These are phyloP conservation scores for Intellagama lesueurii DNA, from an alignment of 2,797 vertebrate species.

Conservation along the genomic window DNA sequence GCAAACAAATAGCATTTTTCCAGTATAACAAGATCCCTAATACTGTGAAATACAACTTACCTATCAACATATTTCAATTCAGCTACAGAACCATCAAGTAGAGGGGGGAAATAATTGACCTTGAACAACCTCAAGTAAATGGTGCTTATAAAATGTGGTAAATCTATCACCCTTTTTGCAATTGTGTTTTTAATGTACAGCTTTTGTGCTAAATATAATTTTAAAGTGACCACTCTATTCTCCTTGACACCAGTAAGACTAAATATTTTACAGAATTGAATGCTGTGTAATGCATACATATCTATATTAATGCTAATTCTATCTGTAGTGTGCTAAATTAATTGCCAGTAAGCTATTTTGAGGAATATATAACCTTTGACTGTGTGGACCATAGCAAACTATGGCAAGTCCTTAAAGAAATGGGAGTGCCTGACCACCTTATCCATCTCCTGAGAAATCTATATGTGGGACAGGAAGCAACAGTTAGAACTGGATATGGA, in stretches of 20 bases:
- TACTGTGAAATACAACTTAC: slow-evolving; percentile 62
- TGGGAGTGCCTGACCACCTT: no score
- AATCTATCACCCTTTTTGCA: slow-evolving; percentile 61
- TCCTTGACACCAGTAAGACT: slow-evolving; percentile 57
- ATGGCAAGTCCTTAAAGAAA: no score
- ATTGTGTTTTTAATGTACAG: slow-evolving; percentile 55
- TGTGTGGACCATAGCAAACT: no score
- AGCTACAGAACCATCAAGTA: slow-evolving; percentile 50
- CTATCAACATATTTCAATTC: slow-evolving; percentile 68
- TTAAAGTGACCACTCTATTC: slow-evolving; percentile 64
- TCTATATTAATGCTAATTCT: slow-evolving; percentile 75
- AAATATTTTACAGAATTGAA: slow-evolving; percentile 56
- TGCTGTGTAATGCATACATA: slow-evolving; percentile 41
- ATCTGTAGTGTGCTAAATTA: slow-evolving; percentile 74
- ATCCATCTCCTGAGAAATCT: no score
- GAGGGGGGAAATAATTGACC: slow-evolving; percentile 71
- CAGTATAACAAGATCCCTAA: slow-evolving; percentile 44
- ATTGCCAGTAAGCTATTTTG: slow-evolving; percentile 75
- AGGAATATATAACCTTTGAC: no score
- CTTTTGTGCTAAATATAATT: slow-evolving; percentile 58
- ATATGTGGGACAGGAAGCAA: no score
- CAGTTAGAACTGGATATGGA: no score
- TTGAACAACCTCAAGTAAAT: slow-evolving; percentile 78
- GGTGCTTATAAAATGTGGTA: slow-evolving; percentile 72
- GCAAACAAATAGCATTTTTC: slow-evolving; percentile 8